Base-by-base conservation (phyloP, 2,888 invertebrate species). In the Hoplodrina ambigua region DNA sequence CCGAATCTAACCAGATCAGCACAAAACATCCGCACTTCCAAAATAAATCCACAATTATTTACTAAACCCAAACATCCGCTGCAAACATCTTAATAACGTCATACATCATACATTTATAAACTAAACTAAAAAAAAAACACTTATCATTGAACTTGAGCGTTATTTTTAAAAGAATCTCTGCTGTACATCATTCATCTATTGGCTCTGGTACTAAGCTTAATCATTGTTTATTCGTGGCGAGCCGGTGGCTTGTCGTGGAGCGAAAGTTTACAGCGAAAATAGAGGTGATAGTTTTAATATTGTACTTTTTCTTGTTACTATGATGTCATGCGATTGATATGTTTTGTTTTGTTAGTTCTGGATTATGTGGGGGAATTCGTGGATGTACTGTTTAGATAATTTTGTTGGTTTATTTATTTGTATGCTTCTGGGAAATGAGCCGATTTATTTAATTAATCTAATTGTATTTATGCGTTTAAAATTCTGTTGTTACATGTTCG, bases 131-230 rank as follows among this genome's bases (percentile, higher is more conserved):
- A 65, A 81, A 65, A 61, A 33, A 52, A 30, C 67, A 56, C 69
- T 78, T 81, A 81, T 80, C 81, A 82, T 81, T 83, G 82, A 82
- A 83, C 82, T 82, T 83, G 83, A 41, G 33, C 17, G 68, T 78
- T 80, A 83, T 83, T 81, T 82, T 69, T 67, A 65, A 54, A n/a
- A 71, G 50, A 60, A 66, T 73, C 55, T 72, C 69, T 75, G 72
- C 44, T 25, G 56, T 64, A 53, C 81, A 78, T 82, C 78, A 64
- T 69, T 82, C 78, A 78, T 65, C 49, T 55, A 83, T 82, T 68
- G 81, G 66, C 64, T 58, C 33, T 61, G 61, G 58, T 71, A 65
- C 62, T 19, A 41, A 37, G 56, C 67, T 80, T 80, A 69, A 80
- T 78, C 81, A 69, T 52, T 81, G 66, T 82, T 71, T 83, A 82